Evolutionary conservation across 2,797 vertebrate species (phyloP), one percentile per base, ranked within the genome.

Genomic region (Coilia nasus): DNA sequence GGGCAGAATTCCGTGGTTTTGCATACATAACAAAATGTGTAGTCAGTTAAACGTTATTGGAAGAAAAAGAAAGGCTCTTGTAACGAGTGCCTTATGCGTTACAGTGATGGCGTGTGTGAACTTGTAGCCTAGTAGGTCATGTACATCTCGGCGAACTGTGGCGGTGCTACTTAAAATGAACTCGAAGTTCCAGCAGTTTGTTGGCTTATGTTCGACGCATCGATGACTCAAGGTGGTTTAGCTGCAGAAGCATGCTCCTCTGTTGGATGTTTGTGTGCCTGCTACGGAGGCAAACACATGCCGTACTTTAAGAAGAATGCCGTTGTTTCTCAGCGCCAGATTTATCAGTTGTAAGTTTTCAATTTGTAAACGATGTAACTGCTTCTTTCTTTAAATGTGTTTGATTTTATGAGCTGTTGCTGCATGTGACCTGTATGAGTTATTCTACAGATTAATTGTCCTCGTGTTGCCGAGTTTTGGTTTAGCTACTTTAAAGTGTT

Each of bases 311-410:
- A 95, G 31, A 96, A 96, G 85, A 95, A 98, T 92, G 96, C 97
- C 82, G 95, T 97, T 83, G 97, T 96, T 92, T 97, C 97, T 11
- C 97, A 96, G 86, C 96, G 96, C 91, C 93, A 97, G 89, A 97
- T 99, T 94, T 96, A 96, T 91, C 97, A 97, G 92, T 94, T 98
- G 98, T 99, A 92, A 98, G 98, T 98, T 88, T 82, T 60, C 35
- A 17, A 19, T 21, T 44, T 71, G 12, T 71, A 35, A 71, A 78
- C 35, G 23, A 64, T 21, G 17, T 44, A 15, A 71, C 71, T 28
- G 14, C 15, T 14, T 44, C 28, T 31, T 71, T 31, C 12, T 71
- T 31, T 2, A 28, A 67, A 35, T 19, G 28, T 14, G 14, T 75
- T 35, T n/a, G 57, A 7, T 59, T 2, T 21, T 59, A n/a, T 19